Evolutionary conservation across 2,888 invertebrate species (phyloP), one percentile per base, ranked within the genome.

Genomic region (Epinotia ramella): DNA sequence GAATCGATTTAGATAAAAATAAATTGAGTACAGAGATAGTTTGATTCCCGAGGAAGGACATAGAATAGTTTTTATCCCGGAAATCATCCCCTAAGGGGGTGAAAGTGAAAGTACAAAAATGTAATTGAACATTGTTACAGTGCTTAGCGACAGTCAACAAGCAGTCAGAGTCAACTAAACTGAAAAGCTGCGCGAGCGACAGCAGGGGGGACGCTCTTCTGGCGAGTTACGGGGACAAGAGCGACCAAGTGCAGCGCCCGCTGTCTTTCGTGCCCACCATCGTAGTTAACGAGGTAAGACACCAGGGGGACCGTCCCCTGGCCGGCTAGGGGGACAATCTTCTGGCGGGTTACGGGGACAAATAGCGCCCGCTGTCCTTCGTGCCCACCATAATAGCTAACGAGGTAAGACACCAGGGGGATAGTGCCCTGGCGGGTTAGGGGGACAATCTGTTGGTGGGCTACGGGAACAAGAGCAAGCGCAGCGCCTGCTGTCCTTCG

Each of bases 301-400:
- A 9, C 0, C 87, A 87, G 18, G 95, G 94, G 0, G 88, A 86
- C 82, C 84, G 79, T 4, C 86, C 95, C 63, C 88, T 96, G 33
- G 94, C 95, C 0, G 73, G 89, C 0, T 91, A 95, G 74, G 16
- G 49, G 49, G 5, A 16, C 49, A 40, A 79, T 5, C 86, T 95
- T 62, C 87, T 96, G 40, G 94, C 95, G 0, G 73, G 89, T 0
- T 90, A 95, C 75, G 97, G 96, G 0, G 94, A 95, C 80, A 88
- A 0, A 91, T 96, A 94, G 82, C 91, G 95, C 0, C 95, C 95
- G 0, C 89, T 97, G 13, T 83, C 87, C 40, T 96, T 95, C 78
- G 97, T 97, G 24, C 97, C 97, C 11, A 96, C 96, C 6, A 88
- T 97, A 18, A 95, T 96, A 13, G 95, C 97, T 82, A 96, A 96